These are phyloP conservation scores for Dolichomitus sp. DNA, from an alignment of 2,888 invertebrate genomes.

Conservation along the genomic window DNA sequence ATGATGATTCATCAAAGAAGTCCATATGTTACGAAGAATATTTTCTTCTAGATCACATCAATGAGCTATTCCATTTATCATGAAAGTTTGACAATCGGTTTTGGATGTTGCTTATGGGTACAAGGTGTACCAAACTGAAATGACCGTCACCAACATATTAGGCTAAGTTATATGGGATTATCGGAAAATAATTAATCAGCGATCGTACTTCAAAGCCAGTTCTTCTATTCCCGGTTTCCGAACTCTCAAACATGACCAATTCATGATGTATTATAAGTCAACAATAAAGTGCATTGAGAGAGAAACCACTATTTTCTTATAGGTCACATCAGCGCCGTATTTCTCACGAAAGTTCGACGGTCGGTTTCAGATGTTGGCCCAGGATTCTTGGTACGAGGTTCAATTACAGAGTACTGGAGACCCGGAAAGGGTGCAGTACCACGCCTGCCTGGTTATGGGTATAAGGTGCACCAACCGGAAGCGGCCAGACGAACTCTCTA, in stretches of 20 bases:
- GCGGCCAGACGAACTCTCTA: conserved; percentile 39
- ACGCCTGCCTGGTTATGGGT: conserved; percentile 30
- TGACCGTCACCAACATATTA: neutral
- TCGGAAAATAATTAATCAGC: no score
- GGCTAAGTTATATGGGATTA: no score
- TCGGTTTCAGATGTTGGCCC: conserved; percentile 28
- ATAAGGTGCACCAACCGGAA: conserved; percentile 53
- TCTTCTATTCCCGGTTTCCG: neutral
- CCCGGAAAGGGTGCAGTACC: conserved; percentile 34
- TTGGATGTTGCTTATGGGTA: conserved; percentile 7
- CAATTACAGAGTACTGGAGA: conserved; percentile 44
- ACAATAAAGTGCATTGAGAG: conserved; percentile 2
- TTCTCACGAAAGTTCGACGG: conserved; percentile 39
- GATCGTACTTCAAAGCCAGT: no score
- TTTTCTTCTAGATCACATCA: neutral
- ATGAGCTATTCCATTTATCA: conserved; percentile 23
- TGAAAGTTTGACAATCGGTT: conserved; percentile 36
- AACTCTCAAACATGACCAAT: neutral
- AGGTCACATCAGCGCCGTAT: neutral
- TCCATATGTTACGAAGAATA: neutral
- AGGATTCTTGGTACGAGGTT: conserved; percentile 41
- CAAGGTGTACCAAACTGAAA: no score
- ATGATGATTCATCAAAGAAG: neutral
- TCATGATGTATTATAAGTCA: neutral
- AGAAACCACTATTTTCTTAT: conserved; percentile 18